phyloP scores from a whole-genome alignment of 2,113 vertebrate species.

The Equus quagga region DNA sequence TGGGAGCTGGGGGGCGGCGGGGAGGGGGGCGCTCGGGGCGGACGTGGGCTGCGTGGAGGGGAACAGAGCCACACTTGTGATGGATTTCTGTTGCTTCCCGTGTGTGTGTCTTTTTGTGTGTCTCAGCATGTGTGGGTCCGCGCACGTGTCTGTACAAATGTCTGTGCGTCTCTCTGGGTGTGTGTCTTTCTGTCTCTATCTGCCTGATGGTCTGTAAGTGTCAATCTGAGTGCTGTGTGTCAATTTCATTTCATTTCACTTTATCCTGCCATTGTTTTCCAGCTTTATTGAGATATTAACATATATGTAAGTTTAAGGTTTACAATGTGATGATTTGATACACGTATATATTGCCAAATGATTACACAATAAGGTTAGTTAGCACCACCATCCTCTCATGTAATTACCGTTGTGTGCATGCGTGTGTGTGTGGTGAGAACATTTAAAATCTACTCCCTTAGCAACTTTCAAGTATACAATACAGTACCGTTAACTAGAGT shows the following conservation, averaged over 20 bases:
- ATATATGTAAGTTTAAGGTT: accelerated
- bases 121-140: not conserved
- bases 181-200: not conserved
- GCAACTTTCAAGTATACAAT: not conserved
- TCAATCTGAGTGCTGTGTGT: not conserved
- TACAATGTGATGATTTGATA: not conserved
- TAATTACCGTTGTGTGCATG: not conserved
- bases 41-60: not conserved
- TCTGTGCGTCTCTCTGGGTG: not conserved
- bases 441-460: not conserved
- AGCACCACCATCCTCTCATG: too few relatives aligned
- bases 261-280: not conserved
- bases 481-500: not conserved
- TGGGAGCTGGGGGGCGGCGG: not conserved
- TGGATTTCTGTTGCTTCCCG: not conserved
- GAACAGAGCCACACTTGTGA: not conserved
- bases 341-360: not conserved
- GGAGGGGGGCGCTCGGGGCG: accelerated
- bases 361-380: not conserved
- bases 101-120: not conserved
- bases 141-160: accelerated
- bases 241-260: not conserved
- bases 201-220: not conserved
- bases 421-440: not conserved
- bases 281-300: not conserved